Base-by-base conservation (phyloP, 2,888 invertebrate genomes). In the Morinoia aosen region DNA sequence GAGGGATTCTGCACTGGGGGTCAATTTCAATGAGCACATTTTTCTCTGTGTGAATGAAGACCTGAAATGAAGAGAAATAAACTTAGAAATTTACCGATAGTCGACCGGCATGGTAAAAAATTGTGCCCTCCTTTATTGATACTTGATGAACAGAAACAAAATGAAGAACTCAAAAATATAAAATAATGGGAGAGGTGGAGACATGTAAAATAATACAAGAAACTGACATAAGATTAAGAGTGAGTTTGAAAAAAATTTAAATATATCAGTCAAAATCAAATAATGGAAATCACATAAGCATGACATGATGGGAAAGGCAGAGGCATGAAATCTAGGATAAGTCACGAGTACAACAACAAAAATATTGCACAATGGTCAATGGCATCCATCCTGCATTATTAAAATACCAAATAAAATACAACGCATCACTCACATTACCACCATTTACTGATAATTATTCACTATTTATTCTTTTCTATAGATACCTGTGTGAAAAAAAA, bases 1-100 rank as follows among this genome's bases (percentile, higher is more conserved):
- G 98, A 0, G 99, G 99, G 97, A 99, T 99, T 97, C 99, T 98
- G 0, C 99, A 99, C 97, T 99, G 99, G 88, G 99, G 99, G 97
- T 99, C 99, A 61, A 99, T 97, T 97, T 97, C 97, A 96, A 97
- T 97, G 19, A 98, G 97, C 40, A 97, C 97, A 97, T 97, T 97
- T 96, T 97, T 97, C 96, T 97, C 97, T 91, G 97, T 97, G 96
- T 97, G 97, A 91, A 98, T 97, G 96, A 97, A 98, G 0, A 97
- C 97, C 97, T 97, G 96, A n/a, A 96, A 95, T 16, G 61, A 91
- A 88, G 76, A 56, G 76, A 97, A 96, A 90, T 90, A 2, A 10
- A 88, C n/a, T 95, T 76, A n/a, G 4, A 90, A 16, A 76, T 76
- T 12, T 48, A 48, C 48, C 5, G 48, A 48, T 5, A 48, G 48